A percentile compares a stretch with the other conserved stretches of the same genome.
Evolutionary conservation across 2,888 invertebrate species (phyloP).

Genomic region (Trisateles emortualis): DNA sequence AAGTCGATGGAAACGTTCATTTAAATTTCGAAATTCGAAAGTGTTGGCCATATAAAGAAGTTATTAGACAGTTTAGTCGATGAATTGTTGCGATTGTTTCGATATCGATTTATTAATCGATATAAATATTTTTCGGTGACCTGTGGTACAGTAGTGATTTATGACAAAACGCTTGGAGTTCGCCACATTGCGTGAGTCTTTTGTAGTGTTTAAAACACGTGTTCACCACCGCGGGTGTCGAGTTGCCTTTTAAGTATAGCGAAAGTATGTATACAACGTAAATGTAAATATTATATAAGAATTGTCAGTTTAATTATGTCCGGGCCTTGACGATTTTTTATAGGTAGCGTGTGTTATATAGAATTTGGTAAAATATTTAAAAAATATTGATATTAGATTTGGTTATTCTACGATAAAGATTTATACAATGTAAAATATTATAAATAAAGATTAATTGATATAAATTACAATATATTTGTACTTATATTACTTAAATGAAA

Average conservation of each 20-base stretch:
- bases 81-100: conserved; percentile 18
- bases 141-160: conserved; percentile 11
- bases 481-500: too few species aligned
- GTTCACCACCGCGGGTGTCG: conserved; percentile 41
- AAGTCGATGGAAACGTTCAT: conserved; percentile 47
- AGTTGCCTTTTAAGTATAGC: conserved; percentile 50
- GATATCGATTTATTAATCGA: conserved; percentile 26
- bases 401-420: too few species aligned
- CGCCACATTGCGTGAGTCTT: conserved; percentile 19
- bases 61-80: conserved; percentile 34
- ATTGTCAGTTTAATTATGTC: conserved; percentile 13
- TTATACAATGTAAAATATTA: too few species aligned
- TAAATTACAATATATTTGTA: too few species aligned
- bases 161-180: conserved; percentile 12
- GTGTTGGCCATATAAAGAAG: conserved; percentile 34
- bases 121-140: conserved; percentile 9
- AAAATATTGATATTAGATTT: too few species aligned
- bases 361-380: neutral
- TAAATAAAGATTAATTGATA: too few species aligned
- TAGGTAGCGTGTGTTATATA: neutral
- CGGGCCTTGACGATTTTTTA: conserved; percentile 13
- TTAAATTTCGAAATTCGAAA: conserved; percentile 30
- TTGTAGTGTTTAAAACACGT: conserved; percentile 42
- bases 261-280: conserved; percentile 33
- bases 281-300: conserved; percentile 33